Conservation (phyloP, 2,797 vertebrate species). For the Salarias fasciatus region DNA sequence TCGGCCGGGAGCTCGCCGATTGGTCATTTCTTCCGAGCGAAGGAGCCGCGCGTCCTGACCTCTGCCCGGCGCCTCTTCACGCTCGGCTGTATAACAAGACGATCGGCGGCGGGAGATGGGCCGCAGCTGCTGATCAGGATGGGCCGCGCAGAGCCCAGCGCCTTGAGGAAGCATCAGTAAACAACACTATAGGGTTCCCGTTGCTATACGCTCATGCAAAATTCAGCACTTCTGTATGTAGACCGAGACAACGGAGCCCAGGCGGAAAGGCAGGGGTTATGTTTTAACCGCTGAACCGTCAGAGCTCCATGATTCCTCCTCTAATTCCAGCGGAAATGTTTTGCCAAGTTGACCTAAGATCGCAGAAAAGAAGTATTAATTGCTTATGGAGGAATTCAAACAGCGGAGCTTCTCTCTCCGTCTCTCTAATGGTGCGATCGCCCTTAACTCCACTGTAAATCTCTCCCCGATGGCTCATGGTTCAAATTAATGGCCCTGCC, state of each 20-base stretch:
- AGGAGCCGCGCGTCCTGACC: constrained; percentile 66
- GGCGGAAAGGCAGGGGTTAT: constrained; percentile 65
- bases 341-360: constrained; percentile 55
- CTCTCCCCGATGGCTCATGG: constrained; percentile 88
- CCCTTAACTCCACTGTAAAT: constrained; percentile 86
- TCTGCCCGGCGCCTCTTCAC: constrained; percentile 70
- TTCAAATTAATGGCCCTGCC: constrained; percentile 94
- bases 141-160: constrained; percentile 70
- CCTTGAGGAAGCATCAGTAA: constrained; percentile 90
- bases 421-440: constrained; percentile 77
- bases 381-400: constrained; percentile 45
- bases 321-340: constrained; percentile 61
- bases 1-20: constrained; percentile 64
- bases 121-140: constrained; percentile 72
- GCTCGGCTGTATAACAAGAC: constrained; percentile 75
- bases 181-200: constrained; percentile 79
- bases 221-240: constrained; percentile 71
- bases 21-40: constrained; percentile 70
- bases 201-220: constrained; percentile 77
- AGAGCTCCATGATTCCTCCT: constrained; percentile 53
- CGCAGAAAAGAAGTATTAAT: constrained; percentile 69
- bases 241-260: constrained; percentile 60
- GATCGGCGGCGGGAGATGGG: constrained; percentile 64
- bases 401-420: constrained; percentile 35
- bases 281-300: constrained; percentile 71